These are phyloP conservation scores for Alviniconcha marisindica DNA, from an alignment of 1,140 invertebrate species.

Conservation along the genomic window DNA sequence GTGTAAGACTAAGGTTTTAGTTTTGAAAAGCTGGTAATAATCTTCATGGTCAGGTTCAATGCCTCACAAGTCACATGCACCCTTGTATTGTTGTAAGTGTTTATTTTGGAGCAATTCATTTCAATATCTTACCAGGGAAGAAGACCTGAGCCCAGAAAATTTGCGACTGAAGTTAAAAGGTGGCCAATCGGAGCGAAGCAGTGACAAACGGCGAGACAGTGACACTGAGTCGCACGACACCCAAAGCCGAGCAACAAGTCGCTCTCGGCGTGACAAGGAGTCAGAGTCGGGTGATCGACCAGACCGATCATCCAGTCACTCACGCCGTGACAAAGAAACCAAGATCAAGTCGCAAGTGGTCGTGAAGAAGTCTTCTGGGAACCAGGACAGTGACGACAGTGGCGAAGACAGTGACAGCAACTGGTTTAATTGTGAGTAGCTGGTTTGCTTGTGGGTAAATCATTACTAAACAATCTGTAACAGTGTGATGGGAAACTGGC, in stretches of 20 bases:
- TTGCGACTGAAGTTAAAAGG: conserved; percentile 51
- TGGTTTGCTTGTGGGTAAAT: too few species aligned
- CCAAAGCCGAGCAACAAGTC: background rate
- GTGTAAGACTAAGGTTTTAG: too few species aligned
- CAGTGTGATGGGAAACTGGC: too few species aligned
- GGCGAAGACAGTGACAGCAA: conserved; percentile 76
- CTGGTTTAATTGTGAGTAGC: conserved; percentile 22
- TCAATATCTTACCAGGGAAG: background rate
- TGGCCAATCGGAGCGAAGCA: conserved; percentile 28
- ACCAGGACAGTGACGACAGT: conserved; percentile 52
- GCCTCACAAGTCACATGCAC: too few species aligned
- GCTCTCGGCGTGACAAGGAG: conserved; percentile 46
- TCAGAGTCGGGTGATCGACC: conserved; percentile 51
- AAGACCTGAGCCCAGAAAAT: conserved; percentile 59
- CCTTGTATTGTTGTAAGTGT: too few species aligned
- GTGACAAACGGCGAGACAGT: conserved; percentile 36
- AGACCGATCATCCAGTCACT: background rate
- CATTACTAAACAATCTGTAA: too few species aligned
- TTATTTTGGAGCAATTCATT: background rate
- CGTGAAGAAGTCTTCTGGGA: conserved; percentile 49
- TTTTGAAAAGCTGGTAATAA: too few species aligned
- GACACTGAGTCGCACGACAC: conserved; percentile 53
- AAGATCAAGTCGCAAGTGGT: conserved; percentile 59
- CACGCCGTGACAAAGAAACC: conserved; percentile 48
- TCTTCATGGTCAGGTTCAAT: too few species aligned